Conservation (phyloP, 2,113 vertebrate species). For the Jaculus jaculus region DNA sequence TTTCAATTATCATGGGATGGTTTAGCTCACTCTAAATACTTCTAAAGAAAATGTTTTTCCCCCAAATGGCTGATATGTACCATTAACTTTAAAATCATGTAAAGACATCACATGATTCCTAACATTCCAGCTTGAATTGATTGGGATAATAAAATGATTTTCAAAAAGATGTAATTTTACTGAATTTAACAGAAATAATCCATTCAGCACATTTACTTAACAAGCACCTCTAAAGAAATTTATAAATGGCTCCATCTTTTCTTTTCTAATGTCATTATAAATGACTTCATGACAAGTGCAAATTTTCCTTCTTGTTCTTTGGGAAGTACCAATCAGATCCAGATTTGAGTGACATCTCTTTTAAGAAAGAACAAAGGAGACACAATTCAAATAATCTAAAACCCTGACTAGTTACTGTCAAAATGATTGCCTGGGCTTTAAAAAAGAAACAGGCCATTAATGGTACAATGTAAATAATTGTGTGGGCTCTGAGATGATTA, state of each 20-base stretch:
- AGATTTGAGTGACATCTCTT: constrained; percentile 71
- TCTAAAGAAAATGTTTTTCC: constrained; percentile 71
- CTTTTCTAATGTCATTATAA: constrained; percentile 64
- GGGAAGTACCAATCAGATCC: constrained; percentile 52
- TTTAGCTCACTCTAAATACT: constrained; percentile 53
- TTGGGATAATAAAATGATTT: constrained; percentile 45
- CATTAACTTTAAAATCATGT: constrained; percentile 50
- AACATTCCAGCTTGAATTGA: constrained; percentile 14
- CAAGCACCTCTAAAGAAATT: constrained; percentile 52
- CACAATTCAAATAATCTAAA: constrained; percentile 54
- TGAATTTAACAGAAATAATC: neutral
- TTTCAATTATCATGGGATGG: constrained; percentile 15
- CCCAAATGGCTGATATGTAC: constrained; percentile 57
- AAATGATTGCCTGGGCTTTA: constrained; percentile 56
- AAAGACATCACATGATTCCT: neutral
- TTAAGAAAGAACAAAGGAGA: constrained; percentile 70
- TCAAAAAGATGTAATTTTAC: constrained; percentile 54
- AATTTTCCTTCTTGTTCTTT: constrained; percentile 74
- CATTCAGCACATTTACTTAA: constrained; percentile 49
- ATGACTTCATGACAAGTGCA: constrained; percentile 72
- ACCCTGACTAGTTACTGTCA: constrained; percentile 56
- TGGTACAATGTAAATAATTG: constrained; percentile 73
- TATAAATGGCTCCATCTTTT: constrained; percentile 70
- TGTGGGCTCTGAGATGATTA: constrained; percentile 58
- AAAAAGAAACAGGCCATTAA: constrained; percentile 64